phyloP scores from a whole-genome alignment of 1,140 invertebrate genomes.

The Planococcus citri region DNA sequence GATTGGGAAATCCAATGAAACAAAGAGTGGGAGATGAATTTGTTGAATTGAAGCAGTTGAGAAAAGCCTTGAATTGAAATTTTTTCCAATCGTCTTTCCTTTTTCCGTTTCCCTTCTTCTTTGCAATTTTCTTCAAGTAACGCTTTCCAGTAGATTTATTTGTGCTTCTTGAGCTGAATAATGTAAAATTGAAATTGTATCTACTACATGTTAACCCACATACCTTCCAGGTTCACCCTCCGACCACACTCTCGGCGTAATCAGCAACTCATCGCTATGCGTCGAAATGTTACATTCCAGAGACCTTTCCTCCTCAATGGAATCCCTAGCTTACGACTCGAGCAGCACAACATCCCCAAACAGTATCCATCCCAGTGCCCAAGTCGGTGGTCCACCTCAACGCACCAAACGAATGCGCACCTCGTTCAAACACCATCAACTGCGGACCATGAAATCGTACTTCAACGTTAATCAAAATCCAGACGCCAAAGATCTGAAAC shows the following conservation, averaged over 20 bases:
- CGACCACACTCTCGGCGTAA: background rate
- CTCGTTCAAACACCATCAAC: slow-evolving; percentile 93
- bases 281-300: slow-evolving; percentile 57
- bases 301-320: slow-evolving; percentile 62
- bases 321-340: slow-evolving; percentile 54
- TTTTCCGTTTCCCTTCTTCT: too few species aligned
- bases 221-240: background rate
- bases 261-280: slow-evolving; percentile 28
- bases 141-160: too few species aligned
- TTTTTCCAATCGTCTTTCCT: too few species aligned
- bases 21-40: too few species aligned
- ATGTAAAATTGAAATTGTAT: too few species aligned
- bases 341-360: slow-evolving; percentile 57
- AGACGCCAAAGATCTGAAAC: slow-evolving; percentile 89
- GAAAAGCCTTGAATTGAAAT: too few species aligned
- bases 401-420: slow-evolving; percentile 84
- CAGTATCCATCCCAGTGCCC: slow-evolving; percentile 24
- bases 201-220: too few species aligned
- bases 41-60: too few species aligned
- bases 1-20: too few species aligned
- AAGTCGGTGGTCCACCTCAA: slow-evolving; percentile 35
- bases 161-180: too few species aligned
- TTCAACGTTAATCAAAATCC: slow-evolving; percentile 96
- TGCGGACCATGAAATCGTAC: slow-evolving; percentile 95
- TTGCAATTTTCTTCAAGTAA: too few species aligned